These are phyloP conservation scores for Hippopotamyrus pictus DNA, from an alignment of 2,797 vertebrate species.

Conservation along the genomic window DNA sequence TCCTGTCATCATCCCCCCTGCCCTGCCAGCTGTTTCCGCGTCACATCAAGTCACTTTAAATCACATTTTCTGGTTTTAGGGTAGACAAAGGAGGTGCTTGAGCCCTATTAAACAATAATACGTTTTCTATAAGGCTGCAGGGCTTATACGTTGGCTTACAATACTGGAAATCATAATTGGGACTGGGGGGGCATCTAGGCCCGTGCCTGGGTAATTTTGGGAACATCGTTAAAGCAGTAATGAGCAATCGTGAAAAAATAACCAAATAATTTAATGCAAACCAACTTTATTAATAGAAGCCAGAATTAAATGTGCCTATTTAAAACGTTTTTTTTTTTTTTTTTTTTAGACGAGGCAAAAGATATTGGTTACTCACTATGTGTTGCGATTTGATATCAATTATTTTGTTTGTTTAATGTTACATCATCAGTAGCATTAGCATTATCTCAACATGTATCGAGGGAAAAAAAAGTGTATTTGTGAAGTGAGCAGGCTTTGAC, in stretches of 20 bases:
- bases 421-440: neutral
- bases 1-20: neutral
- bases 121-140: neutral
- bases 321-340: neutral
- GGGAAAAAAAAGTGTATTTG: neutral
- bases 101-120: neutral
- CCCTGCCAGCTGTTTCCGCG: neutral
- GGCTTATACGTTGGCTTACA: neutral
- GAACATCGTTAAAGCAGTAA: neutral
- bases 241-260: neutral
- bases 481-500: neutral
- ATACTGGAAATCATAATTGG: neutral
- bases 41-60: neutral
- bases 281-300: neutral
- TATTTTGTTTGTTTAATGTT: neutral
- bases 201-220: neutral
- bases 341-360: neutral
- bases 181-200: neutral
- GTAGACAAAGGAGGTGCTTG: neutral
- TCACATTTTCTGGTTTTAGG: neutral
- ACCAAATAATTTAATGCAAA: neutral
- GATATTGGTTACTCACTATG: neutral
- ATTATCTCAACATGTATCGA: neutral
- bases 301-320: neutral
- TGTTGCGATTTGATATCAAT: neutral